Conservation (phyloP, 1,140 invertebrate species). For the Galendromus occidentalis region DNA sequence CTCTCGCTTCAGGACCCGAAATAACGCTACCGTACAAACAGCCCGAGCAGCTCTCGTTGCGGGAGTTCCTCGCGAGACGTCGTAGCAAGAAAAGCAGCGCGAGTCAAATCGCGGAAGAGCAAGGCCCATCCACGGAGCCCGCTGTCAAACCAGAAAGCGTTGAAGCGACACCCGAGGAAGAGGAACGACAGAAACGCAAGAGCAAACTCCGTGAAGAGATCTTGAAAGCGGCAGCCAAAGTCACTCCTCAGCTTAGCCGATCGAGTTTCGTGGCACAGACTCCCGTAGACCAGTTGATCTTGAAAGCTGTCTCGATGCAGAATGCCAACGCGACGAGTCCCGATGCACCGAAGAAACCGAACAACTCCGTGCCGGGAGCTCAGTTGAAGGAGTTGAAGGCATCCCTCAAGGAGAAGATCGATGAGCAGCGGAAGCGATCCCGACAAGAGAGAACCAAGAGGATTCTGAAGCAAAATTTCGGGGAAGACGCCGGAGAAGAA, state of each 20-base stretch:
- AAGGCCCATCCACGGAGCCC: no score
- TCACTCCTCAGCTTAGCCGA: neutral
- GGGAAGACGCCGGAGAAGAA: neutral
- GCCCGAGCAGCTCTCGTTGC: neutral
- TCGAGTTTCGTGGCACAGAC: neutral
- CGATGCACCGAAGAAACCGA: neutral
- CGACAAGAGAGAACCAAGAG: neutral
- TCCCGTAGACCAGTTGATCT: neutral
- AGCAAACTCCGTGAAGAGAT: constrained; percentile 2
- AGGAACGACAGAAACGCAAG: neutral
- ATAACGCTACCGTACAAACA: neutral
- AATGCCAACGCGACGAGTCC: neutral
- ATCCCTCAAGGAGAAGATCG: neutral
- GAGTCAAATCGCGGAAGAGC: no score
- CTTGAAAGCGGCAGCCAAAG: neutral
- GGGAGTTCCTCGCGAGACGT: neutral
- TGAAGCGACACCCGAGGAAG: no score
- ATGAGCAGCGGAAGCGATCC: neutral
- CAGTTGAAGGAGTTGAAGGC: neutral
- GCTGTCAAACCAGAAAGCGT: no score
- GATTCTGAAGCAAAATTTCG: neutral
- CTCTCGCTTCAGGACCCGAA: neutral
- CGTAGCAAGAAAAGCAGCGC: neutral
- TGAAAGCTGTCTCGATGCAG: neutral
- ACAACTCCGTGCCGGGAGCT: neutral